These are phyloP conservation scores for Gandaritis pyraliata DNA, from an alignment of 2,888 invertebrate genomes.

Conservation along the genomic window DNA sequence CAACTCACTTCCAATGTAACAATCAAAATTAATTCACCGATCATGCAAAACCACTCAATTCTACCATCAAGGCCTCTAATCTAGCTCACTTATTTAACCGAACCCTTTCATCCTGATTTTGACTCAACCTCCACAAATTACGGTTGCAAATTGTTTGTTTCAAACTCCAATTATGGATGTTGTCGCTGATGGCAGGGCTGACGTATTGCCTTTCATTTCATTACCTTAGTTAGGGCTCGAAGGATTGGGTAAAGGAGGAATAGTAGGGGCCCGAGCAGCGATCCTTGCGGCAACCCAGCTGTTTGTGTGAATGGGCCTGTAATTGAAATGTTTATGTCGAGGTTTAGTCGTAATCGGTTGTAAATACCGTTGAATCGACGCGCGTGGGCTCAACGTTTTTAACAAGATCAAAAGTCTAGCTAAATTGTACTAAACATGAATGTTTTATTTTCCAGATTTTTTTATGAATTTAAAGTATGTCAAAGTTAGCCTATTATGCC, in stretches of 20 bases:
- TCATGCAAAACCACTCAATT: conserved; percentile 39
- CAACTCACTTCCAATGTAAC: conserved; percentile 13
- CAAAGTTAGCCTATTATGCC: too few species aligned
- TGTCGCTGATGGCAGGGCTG: conserved; percentile 34
- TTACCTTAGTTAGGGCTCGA: conserved; percentile 38
- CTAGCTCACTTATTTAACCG: conserved; percentile 31
- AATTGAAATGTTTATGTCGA: conserved; percentile 29
- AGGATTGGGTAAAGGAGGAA: conserved; percentile 21
- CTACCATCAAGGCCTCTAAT: conserved; percentile 30
- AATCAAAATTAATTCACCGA: conserved; percentile 35
- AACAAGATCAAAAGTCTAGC: conserved; percentile 5
- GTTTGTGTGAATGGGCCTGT: conserved; percentile 33
- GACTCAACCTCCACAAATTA: conserved; percentile 25
- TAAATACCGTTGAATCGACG: conserved; percentile 24
- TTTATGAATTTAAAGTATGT: too few species aligned
- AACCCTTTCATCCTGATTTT: conserved; percentile 21
- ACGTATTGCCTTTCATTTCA: conserved; percentile 42
- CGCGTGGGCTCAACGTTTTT: conserved; percentile 4
- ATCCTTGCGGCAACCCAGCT: conserved; percentile 31
- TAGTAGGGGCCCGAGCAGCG: conserved; percentile 22
- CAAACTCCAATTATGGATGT: conserved; percentile 32
- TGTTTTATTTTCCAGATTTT: too few species aligned
- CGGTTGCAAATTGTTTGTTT: conserved; percentile 33
- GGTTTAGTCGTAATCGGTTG: conserved; percentile 29
- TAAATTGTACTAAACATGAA: neutral